Base-by-base conservation (phyloP, 2,888 invertebrate species). In the Ormyrus rosae region DNA sequence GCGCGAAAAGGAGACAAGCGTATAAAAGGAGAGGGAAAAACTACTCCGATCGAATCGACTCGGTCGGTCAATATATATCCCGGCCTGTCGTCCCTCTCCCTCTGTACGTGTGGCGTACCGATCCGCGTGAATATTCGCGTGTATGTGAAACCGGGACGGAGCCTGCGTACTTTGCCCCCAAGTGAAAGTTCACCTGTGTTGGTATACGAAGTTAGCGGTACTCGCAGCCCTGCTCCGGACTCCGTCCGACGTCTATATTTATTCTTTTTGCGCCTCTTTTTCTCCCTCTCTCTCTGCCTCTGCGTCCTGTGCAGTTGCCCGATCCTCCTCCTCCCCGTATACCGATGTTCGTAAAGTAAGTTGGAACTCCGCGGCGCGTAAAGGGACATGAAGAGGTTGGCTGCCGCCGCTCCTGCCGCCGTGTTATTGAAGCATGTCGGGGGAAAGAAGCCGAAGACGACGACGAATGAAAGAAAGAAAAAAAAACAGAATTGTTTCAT, bases 381-480 rank as follows among this genome's bases (percentile, higher is more conserved):
- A 73, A 82, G 82, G 77, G 73, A 82, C 80, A 77, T 55, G 80
- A 78, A 71, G 74, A 81, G 74, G 61, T 72, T 56, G 77, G 46
- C 65, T 56, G 55, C 67, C 34, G 34, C 34, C 34, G 34, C 34
- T 34, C 34, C 34, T 34, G 34, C 34, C 7, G 65, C 73, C 13
- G 53, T 53, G 71, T 61, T 69, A 73, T 78, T 73, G 76, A 69
- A 58, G 74, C 70, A 73, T 71, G 71, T 70, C 73, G 55, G 19
- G 55, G 19, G 48, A 10, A 60, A 34, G 50, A 75, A 60, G 45
- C 55, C 34, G 56, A 71, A 46, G 64, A 63, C 19, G 65, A 61
- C 56, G 69, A 34, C n/a, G 34, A 34, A 34, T 2, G 19, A 19
- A 34, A 3, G 51, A 53, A 70, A n/a, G n/a, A n/a, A 55, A 77